Conservation (phyloP, 2,113 vertebrate species). For the Tenebrosternarchus preto region DNA sequence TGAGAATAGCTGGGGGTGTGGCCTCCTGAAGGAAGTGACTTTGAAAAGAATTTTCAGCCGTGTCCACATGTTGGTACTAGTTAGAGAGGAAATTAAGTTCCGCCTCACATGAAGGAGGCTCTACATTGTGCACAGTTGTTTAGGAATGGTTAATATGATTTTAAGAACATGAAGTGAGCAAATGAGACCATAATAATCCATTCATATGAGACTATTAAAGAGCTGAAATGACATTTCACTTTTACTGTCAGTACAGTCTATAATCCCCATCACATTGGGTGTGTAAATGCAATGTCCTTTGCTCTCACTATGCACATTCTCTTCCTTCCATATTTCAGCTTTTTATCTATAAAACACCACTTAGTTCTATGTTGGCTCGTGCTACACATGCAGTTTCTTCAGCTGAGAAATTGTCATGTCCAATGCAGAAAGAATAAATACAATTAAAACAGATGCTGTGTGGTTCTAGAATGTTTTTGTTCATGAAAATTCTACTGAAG, state of each 20-base stretch:
- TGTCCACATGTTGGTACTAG: slow-evolving; percentile 48
- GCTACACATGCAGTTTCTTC: no score
- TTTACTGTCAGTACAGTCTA: neutral
- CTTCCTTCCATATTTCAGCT: neutral
- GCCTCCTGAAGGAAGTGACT: slow-evolving; percentile 28
- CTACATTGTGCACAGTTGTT: neutral
- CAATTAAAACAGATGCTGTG: neutral
- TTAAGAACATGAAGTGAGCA: neutral
- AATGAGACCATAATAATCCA: neutral
- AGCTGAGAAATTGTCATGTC: no score
- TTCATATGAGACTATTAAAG: neutral
- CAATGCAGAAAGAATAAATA: no score
- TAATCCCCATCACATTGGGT: neutral
- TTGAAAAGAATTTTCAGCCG: slow-evolving; percentile 37
- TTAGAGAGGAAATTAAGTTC: slow-evolving; percentile 13
- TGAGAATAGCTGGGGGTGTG: slow-evolving; percentile 32
- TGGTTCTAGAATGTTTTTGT: neutral
- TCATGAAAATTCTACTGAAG: neutral
- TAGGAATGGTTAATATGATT: neutral
- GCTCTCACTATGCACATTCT: neutral
- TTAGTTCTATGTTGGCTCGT: no score
- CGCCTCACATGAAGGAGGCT: neutral
- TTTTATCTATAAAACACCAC: no score
- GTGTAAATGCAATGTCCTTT: neutral
- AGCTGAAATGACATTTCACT: neutral